Percentiles rank a stretch among this genome's conserved stretches.
These are phyloP conservation scores for Hydra vulgaris DNA, from an alignment of 30 jellyfish, hydroid and myxozoan genomes.

Conservation along the genomic window DNA sequence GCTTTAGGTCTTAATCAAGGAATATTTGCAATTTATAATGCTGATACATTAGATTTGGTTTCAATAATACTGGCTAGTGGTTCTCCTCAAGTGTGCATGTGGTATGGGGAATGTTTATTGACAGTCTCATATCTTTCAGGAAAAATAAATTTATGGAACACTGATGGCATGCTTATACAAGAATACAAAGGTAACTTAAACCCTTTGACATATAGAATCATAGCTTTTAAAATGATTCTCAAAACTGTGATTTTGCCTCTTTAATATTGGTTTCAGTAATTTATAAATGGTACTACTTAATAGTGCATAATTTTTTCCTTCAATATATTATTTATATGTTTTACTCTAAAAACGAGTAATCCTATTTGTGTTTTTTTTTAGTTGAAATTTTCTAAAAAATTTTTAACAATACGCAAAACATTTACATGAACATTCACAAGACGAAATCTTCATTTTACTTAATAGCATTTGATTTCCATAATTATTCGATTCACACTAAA, in stretches of 20 bases:
- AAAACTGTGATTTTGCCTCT: not conserved
- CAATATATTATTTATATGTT: no score
- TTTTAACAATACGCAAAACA: no score
- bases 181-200: conserved; percentile 46
- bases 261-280: not conserved
- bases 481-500: no score
- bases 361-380: no score
- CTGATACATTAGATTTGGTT: conserved; percentile 21
- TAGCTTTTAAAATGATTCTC: not conserved
- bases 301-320: no score
- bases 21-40: conserved; percentile 38
- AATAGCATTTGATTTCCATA: no score
- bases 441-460: no score
- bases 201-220: not conserved
- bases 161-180: conserved; percentile 34
- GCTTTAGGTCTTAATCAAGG: conserved; percentile 84
- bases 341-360: no score
- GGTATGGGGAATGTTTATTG: conserved; percentile 54
- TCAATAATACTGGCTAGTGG: conserved; percentile 80
- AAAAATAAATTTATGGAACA: conserved; percentile 53
- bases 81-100: conserved; percentile 81
- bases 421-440: no score
- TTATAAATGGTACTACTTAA: no score
- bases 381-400: no score
- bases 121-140: conserved; percentile 75